Evolutionary conservation across 2,797 vertebrate species (phyloP).

Genomic region (Lepus townsendii): DNA sequence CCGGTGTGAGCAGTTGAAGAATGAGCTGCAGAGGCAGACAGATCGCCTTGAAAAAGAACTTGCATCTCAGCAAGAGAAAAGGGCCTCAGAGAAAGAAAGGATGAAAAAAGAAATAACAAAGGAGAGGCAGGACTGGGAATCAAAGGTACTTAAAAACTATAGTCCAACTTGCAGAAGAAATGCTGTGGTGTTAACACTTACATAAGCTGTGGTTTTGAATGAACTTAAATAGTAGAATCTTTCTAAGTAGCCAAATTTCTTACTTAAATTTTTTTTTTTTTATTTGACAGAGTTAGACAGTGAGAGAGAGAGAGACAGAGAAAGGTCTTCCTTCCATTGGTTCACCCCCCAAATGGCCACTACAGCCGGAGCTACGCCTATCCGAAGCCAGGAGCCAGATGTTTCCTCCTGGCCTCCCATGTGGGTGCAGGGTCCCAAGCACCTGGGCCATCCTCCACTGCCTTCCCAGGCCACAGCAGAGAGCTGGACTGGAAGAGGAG

Average conservation of each 20-base stretch:
- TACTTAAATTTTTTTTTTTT: neutral
- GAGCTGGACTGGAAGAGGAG: too few relatives aligned
- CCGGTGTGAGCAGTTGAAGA: constrained; percentile 93
- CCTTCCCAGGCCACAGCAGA: too few relatives aligned
- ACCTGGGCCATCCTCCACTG: too few relatives aligned
- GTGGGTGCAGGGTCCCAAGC: too few relatives aligned
- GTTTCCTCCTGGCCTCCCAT: too few relatives aligned
- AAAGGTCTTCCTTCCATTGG: too few relatives aligned
- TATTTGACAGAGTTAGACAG: too few relatives aligned
- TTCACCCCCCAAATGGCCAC: too few relatives aligned
- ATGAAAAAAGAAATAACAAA: constrained; percentile 90
- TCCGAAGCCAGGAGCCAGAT: too few relatives aligned
- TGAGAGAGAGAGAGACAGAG: too few relatives aligned
- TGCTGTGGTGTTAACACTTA: neutral
- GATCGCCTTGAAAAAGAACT: constrained; percentile 92
- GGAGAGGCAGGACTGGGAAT: constrained; percentile 90
- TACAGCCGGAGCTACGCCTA: too few relatives aligned
- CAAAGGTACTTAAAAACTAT: constrained; percentile 87
- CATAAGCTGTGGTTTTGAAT: neutral
- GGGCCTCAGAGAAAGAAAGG: constrained; percentile 90
- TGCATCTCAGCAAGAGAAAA: constrained; percentile 89
- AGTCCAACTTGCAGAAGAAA: neutral
- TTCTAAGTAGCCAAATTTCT: neutral
- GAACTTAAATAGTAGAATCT: neutral
- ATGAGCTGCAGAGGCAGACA: constrained; percentile 91